Evolutionary conservation across 2,888 invertebrate species (phyloP).

Genomic region (Apodemia duryi): DNA sequence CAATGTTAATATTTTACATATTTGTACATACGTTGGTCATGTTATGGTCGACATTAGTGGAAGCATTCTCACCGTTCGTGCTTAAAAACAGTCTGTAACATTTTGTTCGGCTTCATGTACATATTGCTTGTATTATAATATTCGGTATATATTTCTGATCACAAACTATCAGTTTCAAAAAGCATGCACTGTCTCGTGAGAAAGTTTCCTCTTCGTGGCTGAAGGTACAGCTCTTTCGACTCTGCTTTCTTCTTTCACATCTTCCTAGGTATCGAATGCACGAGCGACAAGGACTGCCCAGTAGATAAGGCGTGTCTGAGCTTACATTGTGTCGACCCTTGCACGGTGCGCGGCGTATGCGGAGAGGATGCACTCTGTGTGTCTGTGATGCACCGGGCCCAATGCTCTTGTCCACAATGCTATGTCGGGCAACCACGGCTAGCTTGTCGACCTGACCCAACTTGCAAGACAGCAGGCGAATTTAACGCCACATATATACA

Average conservation of each 20-base stretch:
- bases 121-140: slow-evolving; percentile 82
- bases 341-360: slow-evolving; percentile 92
- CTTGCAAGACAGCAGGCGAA: slow-evolving; percentile 83
- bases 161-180: slow-evolving; percentile 78
- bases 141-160: slow-evolving; percentile 73
- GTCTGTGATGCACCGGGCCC: slow-evolving; percentile 89
- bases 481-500: slow-evolving; percentile 70
- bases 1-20: slow-evolving; percentile 27
- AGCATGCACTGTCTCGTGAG: slow-evolving; percentile 87
- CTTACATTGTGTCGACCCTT: slow-evolving; percentile 94
- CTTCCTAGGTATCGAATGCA: slow-evolving; percentile 90
- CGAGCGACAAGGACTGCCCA: slow-evolving; percentile 93
- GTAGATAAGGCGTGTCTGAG: slow-evolving; percentile 95
- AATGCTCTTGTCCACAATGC: slow-evolving; percentile 93
- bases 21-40: slow-evolving; percentile 40
- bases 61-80: slow-evolving; percentile 81
- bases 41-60: slow-evolving; percentile 63
- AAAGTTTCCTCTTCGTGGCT: slow-evolving; percentile 93
- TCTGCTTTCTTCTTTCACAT: slow-evolving; percentile 80
- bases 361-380: slow-evolving; percentile 94
- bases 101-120: slow-evolving; percentile 80
- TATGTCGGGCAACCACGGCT: slow-evolving; percentile 90
- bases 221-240: slow-evolving; percentile 88
- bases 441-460: slow-evolving; percentile 88
- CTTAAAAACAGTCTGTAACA: slow-evolving; percentile 76